Evolutionary conservation across 2,797 vertebrate species (phyloP), one percentile per base, ranked within the genome.

Genomic region (Tiaroga cobitis): DNA sequence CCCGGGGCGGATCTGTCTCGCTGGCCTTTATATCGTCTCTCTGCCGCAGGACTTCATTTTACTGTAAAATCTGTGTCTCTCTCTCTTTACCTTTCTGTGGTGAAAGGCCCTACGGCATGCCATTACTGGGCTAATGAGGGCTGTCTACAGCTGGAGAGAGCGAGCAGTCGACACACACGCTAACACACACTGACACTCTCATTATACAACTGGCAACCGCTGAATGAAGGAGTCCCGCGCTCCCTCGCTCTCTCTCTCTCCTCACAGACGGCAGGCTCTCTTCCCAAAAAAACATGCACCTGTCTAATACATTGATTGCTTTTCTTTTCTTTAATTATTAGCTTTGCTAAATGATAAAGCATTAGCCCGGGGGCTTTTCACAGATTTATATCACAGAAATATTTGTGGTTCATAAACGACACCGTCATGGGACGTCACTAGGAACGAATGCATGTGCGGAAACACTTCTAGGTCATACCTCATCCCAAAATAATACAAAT

Each of bases 41-140:
- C 49, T 92, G 90, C 37, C 4, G 54, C 77, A 77, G 86, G 65
- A 81, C 83, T 61, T 90, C 86, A 89, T 86, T 88, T 75, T 87
- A 72, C 85, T 61, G 79, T 51, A 68, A 89, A 86, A 83, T 83
- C 84, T 82, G 81, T 90, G 69, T 41, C 83, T 86, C 88, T 79
- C 80, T 80, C 88, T 73, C 80, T 87, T 63, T 86, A 37, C 18
- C 78, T 59, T 63, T 79, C 79, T 81, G 43, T 19, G 67, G 93
- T 94, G 94, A 95, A 94, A 94, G 92, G 93, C 94, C 93, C 94
- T 88, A 92, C 94, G 94, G 95, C 94, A 94, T 93, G 93, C 95
- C 93, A 96, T 95, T 96, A 96, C 90, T 89, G 92, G 92, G 93
- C 95, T 95, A 96, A 96, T 96, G 95, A 96, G 95, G 94, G 94